phyloP scores from a whole-genome alignment of 2,113 vertebrate species.

The Nipponia nippon region DNA sequence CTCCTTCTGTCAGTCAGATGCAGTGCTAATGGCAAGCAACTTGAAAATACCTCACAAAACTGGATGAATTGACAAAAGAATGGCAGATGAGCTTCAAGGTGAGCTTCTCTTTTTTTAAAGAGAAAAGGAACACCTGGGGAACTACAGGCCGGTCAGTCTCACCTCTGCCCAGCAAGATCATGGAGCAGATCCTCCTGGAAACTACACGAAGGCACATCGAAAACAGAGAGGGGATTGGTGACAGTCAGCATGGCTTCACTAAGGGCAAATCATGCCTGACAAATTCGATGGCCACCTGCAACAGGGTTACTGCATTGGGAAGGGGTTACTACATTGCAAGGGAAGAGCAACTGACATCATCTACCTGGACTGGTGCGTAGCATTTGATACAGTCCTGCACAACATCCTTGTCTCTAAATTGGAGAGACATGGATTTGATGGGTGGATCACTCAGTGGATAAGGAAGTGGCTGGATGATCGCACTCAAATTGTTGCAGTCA shows the following conservation, averaged over 20 bases:
- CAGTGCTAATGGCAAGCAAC: background rate
- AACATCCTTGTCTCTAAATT: background rate
- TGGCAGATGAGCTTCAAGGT: background rate
- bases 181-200: background rate
- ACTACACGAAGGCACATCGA: background rate
- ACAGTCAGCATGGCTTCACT: background rate
- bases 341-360: background rate
- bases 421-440: background rate
- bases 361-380: background rate
- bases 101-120: background rate
- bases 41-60: background rate
- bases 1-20: background rate
- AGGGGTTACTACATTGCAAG: background rate
- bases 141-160: background rate
- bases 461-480: background rate
- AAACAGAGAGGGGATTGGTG: background rate
- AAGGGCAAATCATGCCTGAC: background rate
- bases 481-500: background rate
- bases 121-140: background rate
- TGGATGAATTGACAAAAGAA: background rate
- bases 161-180: background rate
- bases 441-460: background rate
- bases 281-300: background rate
- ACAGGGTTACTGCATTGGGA: background rate
- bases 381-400: background rate